These are phyloP conservation scores for Parazoanthus atlanticus DNA, from an alignment of 92 coral and sea anemone genomes.

Conservation along the genomic window DNA sequence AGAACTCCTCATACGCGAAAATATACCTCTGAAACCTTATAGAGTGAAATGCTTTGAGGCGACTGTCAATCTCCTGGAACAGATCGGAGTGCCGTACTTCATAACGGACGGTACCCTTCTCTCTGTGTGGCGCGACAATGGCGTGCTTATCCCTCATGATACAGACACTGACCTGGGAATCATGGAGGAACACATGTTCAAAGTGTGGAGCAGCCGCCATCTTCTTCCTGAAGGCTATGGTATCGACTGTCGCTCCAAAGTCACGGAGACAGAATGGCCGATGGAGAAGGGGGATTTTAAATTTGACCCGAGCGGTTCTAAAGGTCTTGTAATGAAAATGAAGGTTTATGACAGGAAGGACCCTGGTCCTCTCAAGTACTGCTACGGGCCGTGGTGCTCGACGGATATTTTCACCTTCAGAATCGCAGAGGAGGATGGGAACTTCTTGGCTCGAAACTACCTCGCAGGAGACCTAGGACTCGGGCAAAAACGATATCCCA, in stretches of 20 bases:
- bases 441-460: constrained; percentile 11
- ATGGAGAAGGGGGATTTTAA: background rate
- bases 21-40: constrained; percentile 6
- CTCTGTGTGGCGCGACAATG: constrained; percentile 16
- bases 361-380: constrained; percentile 8
- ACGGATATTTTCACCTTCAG: constrained; percentile 25
- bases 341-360: constrained; percentile 4
- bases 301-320: constrained; percentile 11
- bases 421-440: background rate
- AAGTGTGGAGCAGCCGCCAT: constrained; percentile 14
- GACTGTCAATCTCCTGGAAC: constrained; percentile 7
- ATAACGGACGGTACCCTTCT: constrained; percentile 3
- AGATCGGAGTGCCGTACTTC: constrained; percentile 22
- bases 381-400: constrained; percentile 12
- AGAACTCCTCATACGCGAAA: background rate
- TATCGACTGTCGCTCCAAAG: constrained; percentile 6
- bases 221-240: constrained; percentile 16
- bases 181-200: constrained; percentile 16
- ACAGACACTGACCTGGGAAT: constrained; percentile 18
- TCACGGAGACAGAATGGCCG: constrained; percentile 7
- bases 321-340: constrained; percentile 13
- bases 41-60: constrained; percentile 18
- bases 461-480: background rate
- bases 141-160: constrained; percentile 4
- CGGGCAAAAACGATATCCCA: constrained; percentile 8